Percentiles rank a stretch among this genome's conserved stretches.
Evolutionary conservation across 2,113 vertebrate species (phyloP).

Genomic region (Grallaria varia): DNA sequence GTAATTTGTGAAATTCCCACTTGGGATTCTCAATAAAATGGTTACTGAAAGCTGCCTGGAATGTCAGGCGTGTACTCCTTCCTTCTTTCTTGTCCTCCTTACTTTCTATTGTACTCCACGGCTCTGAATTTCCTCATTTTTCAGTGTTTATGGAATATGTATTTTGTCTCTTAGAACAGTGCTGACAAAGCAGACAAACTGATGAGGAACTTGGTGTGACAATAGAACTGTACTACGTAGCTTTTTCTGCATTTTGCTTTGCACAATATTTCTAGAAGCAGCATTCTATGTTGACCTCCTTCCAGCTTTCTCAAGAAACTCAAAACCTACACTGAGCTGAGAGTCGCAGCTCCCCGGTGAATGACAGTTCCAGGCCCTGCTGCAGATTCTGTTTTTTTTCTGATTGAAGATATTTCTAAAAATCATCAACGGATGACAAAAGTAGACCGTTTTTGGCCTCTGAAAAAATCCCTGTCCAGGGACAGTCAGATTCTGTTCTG

Average conservation of each 20-base stretch:
- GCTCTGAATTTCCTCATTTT: background rate
- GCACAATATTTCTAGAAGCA: background rate
- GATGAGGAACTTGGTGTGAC: background rate
- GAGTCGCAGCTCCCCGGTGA: background rate
- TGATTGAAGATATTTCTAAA: background rate
- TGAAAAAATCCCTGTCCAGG: background rate
- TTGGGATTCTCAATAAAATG: background rate
- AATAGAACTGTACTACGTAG: background rate
- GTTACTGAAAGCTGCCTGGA: conserved; percentile 28
- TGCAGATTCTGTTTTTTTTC: background rate
- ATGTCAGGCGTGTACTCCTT: background rate
- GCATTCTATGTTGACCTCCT: background rate
- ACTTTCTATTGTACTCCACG: conserved; percentile 20
- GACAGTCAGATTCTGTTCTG: background rate
- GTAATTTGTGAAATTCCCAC: background rate
- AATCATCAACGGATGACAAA: conserved; percentile 14
- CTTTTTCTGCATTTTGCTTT: background rate
- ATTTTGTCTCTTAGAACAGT: conserved; percentile 30
- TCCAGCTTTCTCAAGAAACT: background rate
- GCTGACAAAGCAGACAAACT: conserved; percentile 2
- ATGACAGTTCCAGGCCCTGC: background rate
- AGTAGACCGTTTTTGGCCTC: background rate
- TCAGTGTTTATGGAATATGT: background rate
- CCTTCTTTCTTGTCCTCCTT: background rate
- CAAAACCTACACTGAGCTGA: background rate